phyloP scores from a whole-genome alignment of 2,113 vertebrate genomes.

The Psephotus haematonotus region DNA sequence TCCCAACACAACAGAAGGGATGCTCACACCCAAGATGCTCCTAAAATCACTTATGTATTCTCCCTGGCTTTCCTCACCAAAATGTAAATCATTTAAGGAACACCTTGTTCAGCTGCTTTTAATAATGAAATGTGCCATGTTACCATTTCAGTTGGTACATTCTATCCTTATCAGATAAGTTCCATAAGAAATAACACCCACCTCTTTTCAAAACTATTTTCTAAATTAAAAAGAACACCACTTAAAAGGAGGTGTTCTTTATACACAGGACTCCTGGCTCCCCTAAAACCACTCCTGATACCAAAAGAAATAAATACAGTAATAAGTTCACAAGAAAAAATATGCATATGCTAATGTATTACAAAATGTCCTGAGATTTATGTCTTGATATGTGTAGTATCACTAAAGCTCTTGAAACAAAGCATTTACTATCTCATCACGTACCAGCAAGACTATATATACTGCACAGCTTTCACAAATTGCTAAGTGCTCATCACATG shows the following conservation, averaged over 20 bases:
- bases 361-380: neutral
- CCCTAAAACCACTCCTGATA: neutral
- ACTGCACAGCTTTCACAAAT: neutral
- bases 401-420: neutral
- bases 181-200: neutral
- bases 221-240: neutral
- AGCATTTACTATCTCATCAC: neutral
- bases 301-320: neutral
- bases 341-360: neutral
- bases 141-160: neutral
- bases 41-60: neutral
- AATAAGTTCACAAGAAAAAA: neutral
- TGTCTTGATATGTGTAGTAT: neutral
- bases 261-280: neutral
- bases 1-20: neutral
- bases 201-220: neutral
- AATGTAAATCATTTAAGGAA: neutral
- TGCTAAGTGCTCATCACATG: neutral
- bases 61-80: neutral
- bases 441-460: neutral
- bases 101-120: neutral
- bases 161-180: constrained; percentile 22
- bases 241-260: constrained; percentile 6
- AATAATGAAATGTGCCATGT: neutral
- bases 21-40: neutral